Evolutionary conservation across 2,113 vertebrate species (phyloP).

Genomic region (Montifringilla adamsi): DNA sequence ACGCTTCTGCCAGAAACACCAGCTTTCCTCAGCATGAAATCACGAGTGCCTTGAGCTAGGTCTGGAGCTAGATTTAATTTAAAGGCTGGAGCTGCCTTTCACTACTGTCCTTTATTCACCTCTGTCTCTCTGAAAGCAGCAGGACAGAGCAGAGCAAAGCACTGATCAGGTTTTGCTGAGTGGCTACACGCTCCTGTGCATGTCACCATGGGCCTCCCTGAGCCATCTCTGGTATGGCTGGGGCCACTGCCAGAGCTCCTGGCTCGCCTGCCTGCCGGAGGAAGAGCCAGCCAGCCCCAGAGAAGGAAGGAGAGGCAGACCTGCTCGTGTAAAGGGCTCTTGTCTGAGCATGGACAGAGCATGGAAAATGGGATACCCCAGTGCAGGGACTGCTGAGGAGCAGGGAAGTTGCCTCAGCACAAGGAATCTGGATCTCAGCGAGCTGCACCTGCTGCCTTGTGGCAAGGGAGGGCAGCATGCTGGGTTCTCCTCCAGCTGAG

Average conservation of each 20-base stretch:
- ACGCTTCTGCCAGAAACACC: background rate
- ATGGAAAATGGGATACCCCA: background rate
- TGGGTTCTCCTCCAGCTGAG: background rate
- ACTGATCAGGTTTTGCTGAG: background rate
- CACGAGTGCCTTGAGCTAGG: background rate
- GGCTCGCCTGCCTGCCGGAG: background rate
- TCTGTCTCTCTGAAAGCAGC: background rate
- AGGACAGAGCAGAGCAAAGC: background rate
- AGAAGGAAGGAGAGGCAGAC: background rate
- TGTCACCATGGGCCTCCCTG: background rate
- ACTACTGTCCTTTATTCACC: background rate
- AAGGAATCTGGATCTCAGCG: background rate
- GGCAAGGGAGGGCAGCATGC: background rate
- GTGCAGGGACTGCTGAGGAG: background rate
- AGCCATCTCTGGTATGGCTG: background rate
- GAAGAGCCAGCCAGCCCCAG: background rate
- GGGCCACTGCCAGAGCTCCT: background rate
- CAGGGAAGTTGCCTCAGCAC: background rate
- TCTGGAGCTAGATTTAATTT: constrained; percentile 8
- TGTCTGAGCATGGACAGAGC: background rate
- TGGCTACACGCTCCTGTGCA: background rate
- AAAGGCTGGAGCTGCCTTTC: background rate
- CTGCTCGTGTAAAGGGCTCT: background rate
- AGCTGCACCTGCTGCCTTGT: background rate
- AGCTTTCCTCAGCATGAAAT: background rate